Conservation (phyloP, 2,797 vertebrate species). For the Nyctibius grandis region DNA sequence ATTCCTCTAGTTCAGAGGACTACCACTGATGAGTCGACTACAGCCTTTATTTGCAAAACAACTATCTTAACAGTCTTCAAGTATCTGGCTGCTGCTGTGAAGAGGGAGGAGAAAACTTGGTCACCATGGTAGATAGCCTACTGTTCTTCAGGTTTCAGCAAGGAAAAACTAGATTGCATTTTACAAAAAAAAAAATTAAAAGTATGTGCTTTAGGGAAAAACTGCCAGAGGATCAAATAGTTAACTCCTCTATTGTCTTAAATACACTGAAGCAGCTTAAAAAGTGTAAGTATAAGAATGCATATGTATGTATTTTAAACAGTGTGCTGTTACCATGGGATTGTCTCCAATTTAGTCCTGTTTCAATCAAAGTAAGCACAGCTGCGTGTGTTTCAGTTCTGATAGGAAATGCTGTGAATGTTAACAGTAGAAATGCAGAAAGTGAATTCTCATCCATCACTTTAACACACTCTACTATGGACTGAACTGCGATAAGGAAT, state of each 20-base stretch:
- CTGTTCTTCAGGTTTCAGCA: background rate
- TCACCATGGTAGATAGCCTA: background rate
- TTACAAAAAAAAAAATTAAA: background rate
- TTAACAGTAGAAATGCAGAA: background rate
- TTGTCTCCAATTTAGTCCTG: background rate
- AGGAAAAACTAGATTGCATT: background rate
- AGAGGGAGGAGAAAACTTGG: background rate
- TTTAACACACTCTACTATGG: slow-evolving; percentile 17
- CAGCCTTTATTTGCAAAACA: background rate
- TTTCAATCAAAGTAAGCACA: slow-evolving; percentile 17
- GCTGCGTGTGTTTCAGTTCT: background rate
- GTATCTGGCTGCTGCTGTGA: background rate
- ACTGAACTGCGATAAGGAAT: slow-evolving; percentile 42
- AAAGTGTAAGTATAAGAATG: background rate
- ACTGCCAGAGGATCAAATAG: background rate
- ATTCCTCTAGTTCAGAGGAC: background rate
- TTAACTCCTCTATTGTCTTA: background rate
- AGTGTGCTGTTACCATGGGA: background rate
- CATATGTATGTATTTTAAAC: background rate
- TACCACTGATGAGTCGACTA: background rate
- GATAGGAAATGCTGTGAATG: slow-evolving; percentile 47
- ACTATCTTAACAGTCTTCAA: background rate
- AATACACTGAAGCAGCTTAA: background rate
- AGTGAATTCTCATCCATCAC: slow-evolving; percentile 47
- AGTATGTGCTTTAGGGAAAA: background rate